These are phyloP conservation scores for Neocrepidodera transversa DNA, from an alignment of 2,888 invertebrate genomes.

Conservation along the genomic window DNA sequence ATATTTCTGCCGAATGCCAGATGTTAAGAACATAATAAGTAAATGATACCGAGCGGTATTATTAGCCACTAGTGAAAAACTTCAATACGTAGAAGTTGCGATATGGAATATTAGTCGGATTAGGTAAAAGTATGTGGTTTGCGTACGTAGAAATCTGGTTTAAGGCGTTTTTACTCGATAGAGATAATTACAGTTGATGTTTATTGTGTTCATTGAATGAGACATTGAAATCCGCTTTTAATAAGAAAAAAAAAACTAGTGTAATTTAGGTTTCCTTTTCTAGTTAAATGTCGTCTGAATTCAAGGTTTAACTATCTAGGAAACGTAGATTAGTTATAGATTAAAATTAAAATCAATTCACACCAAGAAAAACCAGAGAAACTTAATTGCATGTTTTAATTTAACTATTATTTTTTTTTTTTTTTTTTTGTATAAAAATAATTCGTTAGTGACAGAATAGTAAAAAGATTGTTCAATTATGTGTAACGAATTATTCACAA, in stretches of 20 bases:
- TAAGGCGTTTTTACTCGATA: conserved; percentile 12
- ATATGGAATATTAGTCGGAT: conserved; percentile 22
- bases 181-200: conserved; percentile 9
- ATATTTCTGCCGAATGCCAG: conserved; percentile 38
- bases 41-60: conserved; percentile 26
- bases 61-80: conserved; percentile 27
- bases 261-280: neutral
- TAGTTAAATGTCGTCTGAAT: neutral
- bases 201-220: conserved; percentile 13
- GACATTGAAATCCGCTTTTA: conserved; percentile 8
- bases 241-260: neutral
- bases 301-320: neutral
- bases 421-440: too few relatives aligned
- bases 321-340: neutral
- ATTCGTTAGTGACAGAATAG: too few relatives aligned
- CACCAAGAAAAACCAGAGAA: neutral
- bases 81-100: conserved; percentile 24
- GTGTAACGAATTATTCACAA: conserved; percentile 17
- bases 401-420: too few relatives aligned
- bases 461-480: conserved; percentile 20
- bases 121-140: conserved; percentile 18
- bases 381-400: too few relatives aligned
- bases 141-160: conserved; percentile 18
- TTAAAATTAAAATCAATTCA: neutral
- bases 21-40: conserved; percentile 37